Percentiles rank a stretch among this genome's conserved stretches.
These are phyloP conservation scores for Lichenostomus cassidix DNA, from an alignment of 2,113 vertebrate species.

Conservation along the genomic window DNA sequence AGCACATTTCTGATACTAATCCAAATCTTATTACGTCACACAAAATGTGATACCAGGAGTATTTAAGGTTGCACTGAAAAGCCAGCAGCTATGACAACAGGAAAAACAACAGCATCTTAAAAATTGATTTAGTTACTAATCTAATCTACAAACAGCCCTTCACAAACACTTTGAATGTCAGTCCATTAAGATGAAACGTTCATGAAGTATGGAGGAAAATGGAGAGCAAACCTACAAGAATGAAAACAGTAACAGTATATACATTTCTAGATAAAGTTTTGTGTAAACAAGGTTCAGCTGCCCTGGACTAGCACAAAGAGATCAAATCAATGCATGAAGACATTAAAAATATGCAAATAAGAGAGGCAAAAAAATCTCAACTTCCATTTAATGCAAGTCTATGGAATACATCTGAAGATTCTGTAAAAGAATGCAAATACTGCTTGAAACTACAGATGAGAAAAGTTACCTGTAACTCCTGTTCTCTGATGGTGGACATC, in stretches of 20 bases:
- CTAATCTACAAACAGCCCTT: background rate
- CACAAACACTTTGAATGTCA: background rate
- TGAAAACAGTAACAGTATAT: background rate
- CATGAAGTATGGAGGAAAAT: background rate
- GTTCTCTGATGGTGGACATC: constrained; percentile 58
- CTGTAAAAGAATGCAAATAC: background rate
- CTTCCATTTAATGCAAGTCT: background rate
- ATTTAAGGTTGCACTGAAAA: background rate
- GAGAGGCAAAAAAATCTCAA: background rate
- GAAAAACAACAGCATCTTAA: background rate
- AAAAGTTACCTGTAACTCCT: constrained; percentile 46
- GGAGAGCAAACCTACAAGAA: background rate
- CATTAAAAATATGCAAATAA: background rate
- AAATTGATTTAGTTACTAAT: background rate
- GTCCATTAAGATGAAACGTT: background rate
- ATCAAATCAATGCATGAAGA: background rate
- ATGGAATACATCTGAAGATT: background rate
- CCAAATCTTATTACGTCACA: background rate
- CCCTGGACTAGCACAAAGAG: background rate
- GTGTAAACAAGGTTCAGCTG: background rate
- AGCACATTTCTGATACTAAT: background rate
- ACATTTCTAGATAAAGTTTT: background rate
- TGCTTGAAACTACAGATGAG: background rate
- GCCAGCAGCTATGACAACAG: background rate
- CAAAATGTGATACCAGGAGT: background rate